Conservation (phyloP, 2,113 vertebrate species). For the Podarcis muralis region DNA sequence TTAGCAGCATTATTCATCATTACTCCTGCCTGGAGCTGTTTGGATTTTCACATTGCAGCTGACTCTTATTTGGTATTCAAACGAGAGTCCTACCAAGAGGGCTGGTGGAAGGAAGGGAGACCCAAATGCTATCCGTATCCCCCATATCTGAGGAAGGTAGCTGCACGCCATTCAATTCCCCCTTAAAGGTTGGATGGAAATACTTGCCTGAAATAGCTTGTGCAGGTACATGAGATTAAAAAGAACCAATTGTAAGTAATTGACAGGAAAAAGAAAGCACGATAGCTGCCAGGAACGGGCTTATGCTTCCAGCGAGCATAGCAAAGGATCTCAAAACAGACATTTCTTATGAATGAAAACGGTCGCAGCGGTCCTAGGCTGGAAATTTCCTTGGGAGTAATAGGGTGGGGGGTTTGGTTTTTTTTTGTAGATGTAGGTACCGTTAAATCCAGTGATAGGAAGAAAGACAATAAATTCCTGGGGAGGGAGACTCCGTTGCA, state of each 20-base stretch:
- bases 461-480: constrained; percentile 31
- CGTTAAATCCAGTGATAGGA: constrained; percentile 1
- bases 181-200: neutral
- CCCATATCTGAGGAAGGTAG: neutral
- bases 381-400: constrained; percentile 4
- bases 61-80: constrained; percentile 2
- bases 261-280: neutral
- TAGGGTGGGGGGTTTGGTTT: neutral
- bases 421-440: constrained; percentile 18
- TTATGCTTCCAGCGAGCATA: neutral
- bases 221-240: neutral
- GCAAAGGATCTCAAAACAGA: neutral
- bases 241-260: neutral
- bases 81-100: constrained; percentile 2
- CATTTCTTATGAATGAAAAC: neutral
- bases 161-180: neutral
- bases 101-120: neutral
- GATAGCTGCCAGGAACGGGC: neutral
- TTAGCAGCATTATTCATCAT: constrained; percentile 49
- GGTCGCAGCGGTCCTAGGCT: neutral
- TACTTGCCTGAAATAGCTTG: neutral
- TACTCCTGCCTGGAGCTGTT: constrained; percentile 27
- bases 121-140: neutral
- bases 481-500: constrained; percentile 41
- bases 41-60: constrained; percentile 26